Evolutionary conservation across 2,113 vertebrate genomes (phyloP).

Genomic region (Tringa solitaria): DNA sequence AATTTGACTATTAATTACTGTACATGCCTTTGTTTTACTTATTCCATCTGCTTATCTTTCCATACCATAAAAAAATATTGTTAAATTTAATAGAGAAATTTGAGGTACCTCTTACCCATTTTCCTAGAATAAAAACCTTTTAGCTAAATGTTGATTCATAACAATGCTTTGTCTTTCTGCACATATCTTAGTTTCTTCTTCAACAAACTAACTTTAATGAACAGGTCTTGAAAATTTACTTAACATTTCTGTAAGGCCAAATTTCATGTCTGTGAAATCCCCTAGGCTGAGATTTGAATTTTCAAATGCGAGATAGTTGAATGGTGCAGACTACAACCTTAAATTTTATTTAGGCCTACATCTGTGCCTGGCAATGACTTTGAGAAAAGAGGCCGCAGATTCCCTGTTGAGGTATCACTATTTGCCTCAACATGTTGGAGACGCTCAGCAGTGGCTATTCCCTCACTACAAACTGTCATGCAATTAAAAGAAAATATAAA

Average conservation of each 20-base stretch:
- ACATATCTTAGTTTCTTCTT: neutral
- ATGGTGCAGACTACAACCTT: neutral
- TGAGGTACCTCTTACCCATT: neutral
- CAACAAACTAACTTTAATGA: neutral
- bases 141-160: neutral
- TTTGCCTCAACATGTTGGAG: neutral
- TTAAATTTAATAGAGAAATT: neutral
- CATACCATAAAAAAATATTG: neutral
- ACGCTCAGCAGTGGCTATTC: neutral
- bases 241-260: neutral
- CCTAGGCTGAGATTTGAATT: neutral
- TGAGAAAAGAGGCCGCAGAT: neutral
- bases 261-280: neutral
- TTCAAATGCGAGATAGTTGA: neutral
- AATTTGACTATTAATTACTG: neutral
- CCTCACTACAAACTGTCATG: neutral
- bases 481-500: neutral
- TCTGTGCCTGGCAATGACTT: neutral
- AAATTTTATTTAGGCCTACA: neutral
- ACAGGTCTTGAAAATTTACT: neutral
- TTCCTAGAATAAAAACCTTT: neutral
- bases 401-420: neutral
- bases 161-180: neutral
- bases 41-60: neutral
- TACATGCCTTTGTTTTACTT: neutral